Conservation (phyloP, 2,888 invertebrate species). For the Hofmannophila pseudospretella region DNA sequence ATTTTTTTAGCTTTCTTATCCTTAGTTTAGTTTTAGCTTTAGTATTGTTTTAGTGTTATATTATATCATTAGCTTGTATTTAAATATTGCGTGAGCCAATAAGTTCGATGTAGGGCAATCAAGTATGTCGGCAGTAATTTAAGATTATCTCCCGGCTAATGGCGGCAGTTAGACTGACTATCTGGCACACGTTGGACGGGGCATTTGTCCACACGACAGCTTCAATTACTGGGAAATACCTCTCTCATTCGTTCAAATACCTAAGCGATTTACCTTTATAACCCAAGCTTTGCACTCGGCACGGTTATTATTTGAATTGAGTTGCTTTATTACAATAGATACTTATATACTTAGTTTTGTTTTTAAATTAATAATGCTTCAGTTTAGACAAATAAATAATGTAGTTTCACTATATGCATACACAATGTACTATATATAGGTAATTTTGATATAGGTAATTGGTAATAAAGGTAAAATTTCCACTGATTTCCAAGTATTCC, state of each 20-base stretch:
- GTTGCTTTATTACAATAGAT: not conserved
- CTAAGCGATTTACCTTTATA: slow-evolving; percentile 47
- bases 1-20: too few relatives aligned
- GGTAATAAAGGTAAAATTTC: too few relatives aligned
- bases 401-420: too few relatives aligned
- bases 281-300: slow-evolving; percentile 5
- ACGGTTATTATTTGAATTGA: slow-evolving; percentile 8
- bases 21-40: too few relatives aligned
- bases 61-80: too few relatives aligned
- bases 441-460: too few relatives aligned
- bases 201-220: slow-evolving; percentile 68
- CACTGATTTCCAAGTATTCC: too few relatives aligned
- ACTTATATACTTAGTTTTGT: too few relatives aligned
- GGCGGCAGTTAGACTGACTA: slow-evolving; percentile 61
- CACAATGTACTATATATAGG: too few relatives aligned
- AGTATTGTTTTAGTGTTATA: too few relatives aligned
- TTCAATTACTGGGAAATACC: slow-evolving; percentile 65
- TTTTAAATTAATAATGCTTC: too few relatives aligned
- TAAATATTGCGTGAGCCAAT: not conserved
- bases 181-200: slow-evolving; percentile 55
- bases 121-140: slow-evolving; percentile 21
- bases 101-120: slow-evolving; percentile 5
- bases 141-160: slow-evolving; percentile 59
- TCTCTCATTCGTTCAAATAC: slow-evolving; percentile 53
- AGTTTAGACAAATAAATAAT: too few relatives aligned